phyloP scores from a whole-genome alignment of 1,140 invertebrate species.

The Penaeus indicus region DNA sequence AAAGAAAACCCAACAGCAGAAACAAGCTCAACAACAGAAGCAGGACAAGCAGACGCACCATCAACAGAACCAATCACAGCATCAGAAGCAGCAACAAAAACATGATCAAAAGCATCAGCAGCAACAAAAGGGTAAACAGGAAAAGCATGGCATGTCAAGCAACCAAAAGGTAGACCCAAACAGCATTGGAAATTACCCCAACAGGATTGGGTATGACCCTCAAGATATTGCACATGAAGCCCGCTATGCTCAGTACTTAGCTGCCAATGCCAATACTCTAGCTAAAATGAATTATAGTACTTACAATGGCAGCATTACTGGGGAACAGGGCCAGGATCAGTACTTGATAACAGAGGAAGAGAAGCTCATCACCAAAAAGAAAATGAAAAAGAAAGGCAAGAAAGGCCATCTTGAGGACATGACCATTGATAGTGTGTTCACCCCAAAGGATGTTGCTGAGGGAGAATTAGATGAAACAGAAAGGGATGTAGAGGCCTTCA shows the following conservation, averaged over 20 bases:
- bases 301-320: constrained; percentile 37
- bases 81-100: neutral
- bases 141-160: constrained; percentile 1
- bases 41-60: constrained; percentile 18
- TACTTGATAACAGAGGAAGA: constrained; percentile 38
- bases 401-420: constrained; percentile 63
- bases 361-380: constrained; percentile 50
- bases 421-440: constrained; percentile 79
- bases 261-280: constrained; percentile 58
- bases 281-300: constrained; percentile 50
- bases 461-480: constrained; percentile 83
- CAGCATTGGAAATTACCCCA: neutral
- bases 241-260: constrained; percentile 65
- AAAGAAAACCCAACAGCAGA: constrained; percentile 9
- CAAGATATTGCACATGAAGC: constrained; percentile 62
- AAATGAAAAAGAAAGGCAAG: constrained; percentile 61
- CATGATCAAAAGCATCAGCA: constrained; percentile 28
- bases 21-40: constrained; percentile 45
- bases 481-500: constrained; percentile 83
- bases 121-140: constrained; percentile 9
- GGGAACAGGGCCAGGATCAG: constrained; percentile 29
- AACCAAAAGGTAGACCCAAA: neutral
- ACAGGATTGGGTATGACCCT: constrained; percentile 33
- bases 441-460: constrained; percentile 81
- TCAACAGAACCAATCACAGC: constrained; percentile 27